These are phyloP conservation scores for Macrosteles quadrilineatus DNA, from an alignment of 1,140 invertebrate genomes.

Conservation along the genomic window DNA sequence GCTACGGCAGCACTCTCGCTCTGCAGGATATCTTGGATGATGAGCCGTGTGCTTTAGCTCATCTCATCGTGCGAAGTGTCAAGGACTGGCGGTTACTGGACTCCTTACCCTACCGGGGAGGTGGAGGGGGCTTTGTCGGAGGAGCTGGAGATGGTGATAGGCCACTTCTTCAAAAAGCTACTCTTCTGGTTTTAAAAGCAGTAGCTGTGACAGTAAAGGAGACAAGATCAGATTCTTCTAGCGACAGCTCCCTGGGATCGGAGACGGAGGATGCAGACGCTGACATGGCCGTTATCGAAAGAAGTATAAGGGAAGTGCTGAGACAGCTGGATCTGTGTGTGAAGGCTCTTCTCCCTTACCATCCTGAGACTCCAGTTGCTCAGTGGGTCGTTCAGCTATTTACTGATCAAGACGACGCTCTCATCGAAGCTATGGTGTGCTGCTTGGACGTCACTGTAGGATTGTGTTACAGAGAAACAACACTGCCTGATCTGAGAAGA, in stretches of 20 bases:
- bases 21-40: constrained; percentile 83
- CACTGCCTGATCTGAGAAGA: constrained; percentile 71
- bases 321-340: constrained; percentile 80
- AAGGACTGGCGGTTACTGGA: constrained; percentile 80
- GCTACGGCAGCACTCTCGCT: constrained; percentile 85
- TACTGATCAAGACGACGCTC: constrained; percentile 85
- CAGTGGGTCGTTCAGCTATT: constrained; percentile 88
- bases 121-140: constrained; percentile 56
- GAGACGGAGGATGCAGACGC: constrained; percentile 83
- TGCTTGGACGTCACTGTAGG: constrained; percentile 84
- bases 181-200: constrained; percentile 81
- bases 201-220: constrained; percentile 89
- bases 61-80: constrained; percentile 79
- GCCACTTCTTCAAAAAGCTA: constrained; percentile 79
- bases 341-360: constrained; percentile 77
- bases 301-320: constrained; percentile 77
- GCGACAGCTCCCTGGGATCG: constrained; percentile 70
- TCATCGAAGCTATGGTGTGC: constrained; percentile 92
- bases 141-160: constrained; percentile 56
- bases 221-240: constrained; percentile 78
- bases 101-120: constrained; percentile 60
- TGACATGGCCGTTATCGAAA: constrained; percentile 84
- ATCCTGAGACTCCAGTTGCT: constrained; percentile 82
- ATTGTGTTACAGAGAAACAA: constrained; percentile 72
- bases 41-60: constrained; percentile 82